phyloP scores from a whole-genome alignment of 1,140 invertebrate genomes.

The Temnothorax longispinosus region DNA sequence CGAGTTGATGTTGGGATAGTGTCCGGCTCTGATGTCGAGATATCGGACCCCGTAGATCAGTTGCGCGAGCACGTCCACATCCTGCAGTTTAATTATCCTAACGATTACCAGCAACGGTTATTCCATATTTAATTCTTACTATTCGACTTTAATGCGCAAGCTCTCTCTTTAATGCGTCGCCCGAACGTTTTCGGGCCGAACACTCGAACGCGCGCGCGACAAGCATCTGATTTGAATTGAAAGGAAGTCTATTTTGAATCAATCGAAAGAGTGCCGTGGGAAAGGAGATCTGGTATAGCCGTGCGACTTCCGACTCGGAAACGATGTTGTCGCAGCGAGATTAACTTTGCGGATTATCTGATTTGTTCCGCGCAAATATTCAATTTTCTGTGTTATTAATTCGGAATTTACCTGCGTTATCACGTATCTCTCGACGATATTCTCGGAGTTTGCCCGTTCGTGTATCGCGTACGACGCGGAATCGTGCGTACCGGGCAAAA shows the following conservation, averaged over 20 bases:
- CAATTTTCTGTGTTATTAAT: not conserved
- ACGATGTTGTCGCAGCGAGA: not conserved
- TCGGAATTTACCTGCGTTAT: conserved; percentile 86
- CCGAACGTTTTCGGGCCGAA: not conserved
- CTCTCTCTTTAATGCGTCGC: not conserved
- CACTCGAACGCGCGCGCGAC: not conserved
- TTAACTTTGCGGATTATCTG: not conserved
- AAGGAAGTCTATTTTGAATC: not conserved
- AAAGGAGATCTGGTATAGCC: too few species aligned
- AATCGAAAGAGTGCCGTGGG: not conserved
- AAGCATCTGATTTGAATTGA: not conserved
- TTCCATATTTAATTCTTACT: conserved; percentile 38
- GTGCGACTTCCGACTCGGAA: not conserved
- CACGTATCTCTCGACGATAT: conserved; percentile 84
- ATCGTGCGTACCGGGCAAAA: conserved; percentile 89
- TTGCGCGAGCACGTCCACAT: conserved; percentile 87
- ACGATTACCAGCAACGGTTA: conserved; percentile 60
- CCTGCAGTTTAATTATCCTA: conserved; percentile 82
- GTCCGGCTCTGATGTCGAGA: conserved; percentile 87
- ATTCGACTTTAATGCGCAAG: not conserved
- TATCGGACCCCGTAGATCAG: conserved; percentile 87
- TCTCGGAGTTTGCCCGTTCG: conserved; percentile 78
- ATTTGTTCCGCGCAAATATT: not conserved
- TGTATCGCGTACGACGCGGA: conserved; percentile 87
- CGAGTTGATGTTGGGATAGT: conserved; percentile 82